Conservation (phyloP, 2,797 vertebrate genomes). For the Psittacula echo region DNA sequence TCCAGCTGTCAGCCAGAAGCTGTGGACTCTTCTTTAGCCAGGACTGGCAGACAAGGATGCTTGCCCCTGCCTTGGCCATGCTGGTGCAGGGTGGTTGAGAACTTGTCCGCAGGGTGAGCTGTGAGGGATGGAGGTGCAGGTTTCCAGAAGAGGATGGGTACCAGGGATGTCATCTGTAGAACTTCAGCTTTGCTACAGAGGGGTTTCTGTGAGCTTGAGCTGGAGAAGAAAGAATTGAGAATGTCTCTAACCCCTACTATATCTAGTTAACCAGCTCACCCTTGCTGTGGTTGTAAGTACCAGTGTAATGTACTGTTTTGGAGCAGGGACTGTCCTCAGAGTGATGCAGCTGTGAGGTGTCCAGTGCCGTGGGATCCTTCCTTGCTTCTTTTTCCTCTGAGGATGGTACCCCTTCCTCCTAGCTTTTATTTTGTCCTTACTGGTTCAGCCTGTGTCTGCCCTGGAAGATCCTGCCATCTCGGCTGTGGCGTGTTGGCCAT, state of each 20-base stretch:
- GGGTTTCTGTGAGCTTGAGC: not conserved
- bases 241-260: not conserved
- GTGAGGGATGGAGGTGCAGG: not conserved
- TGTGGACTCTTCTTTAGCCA: not conserved
- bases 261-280: not conserved
- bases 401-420: not conserved
- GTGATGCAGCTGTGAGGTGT: not conserved
- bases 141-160: not conserved
- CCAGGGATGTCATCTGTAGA: not conserved
- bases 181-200: not conserved
- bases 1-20: not conserved
- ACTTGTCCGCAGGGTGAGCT: not conserved
- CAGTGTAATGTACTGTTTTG: not conserved
- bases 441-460: not conserved
- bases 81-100: not conserved
- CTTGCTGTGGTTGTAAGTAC: not conserved
- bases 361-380: not conserved
- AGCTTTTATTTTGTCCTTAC: not conserved
- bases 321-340: not conserved
- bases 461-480: not conserved
- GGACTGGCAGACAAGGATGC: not conserved
- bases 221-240: not conserved
- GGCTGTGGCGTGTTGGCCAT: accelerated
- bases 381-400: not conserved
- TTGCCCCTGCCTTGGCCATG: accelerated